Evolutionary conservation across 2,888 invertebrate species (phyloP).

Genomic region (Entomobrya proxima): DNA sequence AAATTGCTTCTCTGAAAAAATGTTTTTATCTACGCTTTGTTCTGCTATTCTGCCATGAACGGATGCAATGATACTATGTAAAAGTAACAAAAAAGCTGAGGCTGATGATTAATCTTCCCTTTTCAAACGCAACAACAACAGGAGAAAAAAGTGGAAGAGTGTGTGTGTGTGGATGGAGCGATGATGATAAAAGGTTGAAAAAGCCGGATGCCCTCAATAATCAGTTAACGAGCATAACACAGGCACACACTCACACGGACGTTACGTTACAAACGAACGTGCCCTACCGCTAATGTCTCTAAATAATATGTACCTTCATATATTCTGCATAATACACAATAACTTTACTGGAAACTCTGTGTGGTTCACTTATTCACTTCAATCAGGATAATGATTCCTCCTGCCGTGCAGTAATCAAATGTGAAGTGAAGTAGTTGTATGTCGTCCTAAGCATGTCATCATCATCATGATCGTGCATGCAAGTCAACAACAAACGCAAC

Average conservation of each 20-base stretch:
- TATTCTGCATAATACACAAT: not conserved
- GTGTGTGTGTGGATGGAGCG: slow-evolving; percentile 26
- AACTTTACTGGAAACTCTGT: slow-evolving; percentile 22
- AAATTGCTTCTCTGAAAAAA: not conserved
- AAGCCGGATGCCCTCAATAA: slow-evolving; percentile 67
- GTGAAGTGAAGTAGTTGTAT: not conserved
- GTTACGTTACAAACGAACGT: slow-evolving; percentile 20
- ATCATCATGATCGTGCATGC: slow-evolving; percentile 35
- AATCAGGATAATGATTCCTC: slow-evolving; percentile 67
- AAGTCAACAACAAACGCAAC: not conserved
- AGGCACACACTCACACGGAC: slow-evolving; percentile 24
- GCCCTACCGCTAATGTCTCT: slow-evolving; percentile 26
- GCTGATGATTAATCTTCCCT: slow-evolving; percentile 74
- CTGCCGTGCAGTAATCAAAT: slow-evolving; percentile 57
- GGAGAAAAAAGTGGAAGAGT: slow-evolving; percentile 27
- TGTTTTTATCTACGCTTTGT: not conserved
- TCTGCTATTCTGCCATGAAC: slow-evolving; percentile 1
- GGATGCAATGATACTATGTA: not conserved
- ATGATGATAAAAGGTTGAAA: slow-evolving; percentile 56
- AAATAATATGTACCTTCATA: not conserved
- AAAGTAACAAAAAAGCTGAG: slow-evolving; percentile 23
- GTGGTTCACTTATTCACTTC: slow-evolving; percentile 57
- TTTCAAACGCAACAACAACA: slow-evolving; percentile 55
- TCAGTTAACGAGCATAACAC: slow-evolving; percentile 63
- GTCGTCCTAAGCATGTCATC: slow-evolving; percentile 19